A percentile compares a stretch with the other conserved stretches of the same genome.
phyloP scores from a whole-genome alignment of 2,888 invertebrate species.

The Pseudococcus jackbeardsleyi region DNA sequence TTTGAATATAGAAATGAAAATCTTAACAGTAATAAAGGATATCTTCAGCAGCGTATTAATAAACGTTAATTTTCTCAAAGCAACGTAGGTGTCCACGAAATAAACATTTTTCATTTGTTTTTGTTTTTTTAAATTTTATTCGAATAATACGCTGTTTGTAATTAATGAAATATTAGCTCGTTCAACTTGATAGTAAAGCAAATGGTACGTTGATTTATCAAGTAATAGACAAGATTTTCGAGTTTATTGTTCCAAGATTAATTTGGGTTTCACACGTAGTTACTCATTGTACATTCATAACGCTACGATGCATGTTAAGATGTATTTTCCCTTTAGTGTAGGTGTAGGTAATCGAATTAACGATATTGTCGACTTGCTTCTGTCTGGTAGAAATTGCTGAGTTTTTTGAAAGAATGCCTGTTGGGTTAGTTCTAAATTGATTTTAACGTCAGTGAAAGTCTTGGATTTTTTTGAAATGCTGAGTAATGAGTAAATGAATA shows the following conservation, averaged over 20 bases:
- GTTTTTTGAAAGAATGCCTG: background rate
- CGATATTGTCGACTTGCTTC: background rate
- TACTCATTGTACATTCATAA: conserved; percentile 18
- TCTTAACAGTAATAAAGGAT: background rate
- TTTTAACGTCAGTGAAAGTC: background rate
- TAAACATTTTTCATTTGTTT: background rate
- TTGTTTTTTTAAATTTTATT: conserved; percentile 15
- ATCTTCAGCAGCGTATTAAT: background rate
- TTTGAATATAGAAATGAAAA: background rate
- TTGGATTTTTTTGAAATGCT: background rate
- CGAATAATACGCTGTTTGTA: background rate
- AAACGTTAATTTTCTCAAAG: conserved; percentile 12
- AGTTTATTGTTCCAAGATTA: background rate
- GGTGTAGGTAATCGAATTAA: conserved; percentile 7
- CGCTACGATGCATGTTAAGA: conserved; percentile 48
- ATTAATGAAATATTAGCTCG: background rate
- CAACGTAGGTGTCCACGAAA: conserved; percentile 20
- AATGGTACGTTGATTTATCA: background rate
- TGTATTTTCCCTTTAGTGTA: conserved; percentile 43
- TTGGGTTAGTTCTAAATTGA: background rate
- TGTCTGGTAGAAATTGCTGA: background rate
- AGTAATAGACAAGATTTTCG: background rate
- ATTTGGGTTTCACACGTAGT: conserved; percentile 47
- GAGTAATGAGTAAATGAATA: background rate
- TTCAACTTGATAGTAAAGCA: background rate